Percentiles rank a stretch among this genome's conserved stretches.
Evolutionary conservation across 2,888 invertebrate species (phyloP).

Genomic region (Cordilura impudica): DNA sequence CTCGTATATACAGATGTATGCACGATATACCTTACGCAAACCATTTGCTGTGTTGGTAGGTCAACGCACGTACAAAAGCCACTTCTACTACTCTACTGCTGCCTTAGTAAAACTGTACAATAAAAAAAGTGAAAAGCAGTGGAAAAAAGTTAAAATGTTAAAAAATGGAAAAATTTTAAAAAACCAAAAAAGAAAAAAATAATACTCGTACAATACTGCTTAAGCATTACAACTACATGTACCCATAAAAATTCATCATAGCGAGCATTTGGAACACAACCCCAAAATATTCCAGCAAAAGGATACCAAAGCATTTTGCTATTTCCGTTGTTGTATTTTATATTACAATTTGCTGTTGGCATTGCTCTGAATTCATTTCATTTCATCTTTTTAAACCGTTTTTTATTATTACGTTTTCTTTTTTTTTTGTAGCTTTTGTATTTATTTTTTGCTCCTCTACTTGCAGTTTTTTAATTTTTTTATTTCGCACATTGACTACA

Average conservation of each 20-base stretch:
- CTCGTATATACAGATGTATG: neutral
- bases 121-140: slow-evolving; percentile 38
- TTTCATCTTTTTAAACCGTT: slow-evolving; percentile 45
- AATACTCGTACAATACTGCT: slow-evolving; percentile 22
- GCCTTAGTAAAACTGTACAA: slow-evolving; percentile 33
- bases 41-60: slow-evolving; percentile 76
- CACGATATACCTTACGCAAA: slow-evolving; percentile 55
- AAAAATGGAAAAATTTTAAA: slow-evolving; percentile 28
- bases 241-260: slow-evolving; percentile 58
- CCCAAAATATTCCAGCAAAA: slow-evolving; percentile 45
- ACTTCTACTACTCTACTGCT: slow-evolving; percentile 69
- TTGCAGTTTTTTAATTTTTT: slow-evolving; percentile 44
- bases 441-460: slow-evolving; percentile 30
- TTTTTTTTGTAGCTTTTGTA: slow-evolving; percentile 1
- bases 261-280: slow-evolving; percentile 41
- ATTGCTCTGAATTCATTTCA: slow-evolving; percentile 59
- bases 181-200: slow-evolving; percentile 10
- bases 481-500: slow-evolving; percentile 42
- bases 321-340: slow-evolving; percentile 47
- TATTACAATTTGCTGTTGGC: slow-evolving; percentile 55
- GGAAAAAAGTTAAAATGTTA: slow-evolving; percentile 50
- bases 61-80: slow-evolving; percentile 78
- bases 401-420: slow-evolving; percentile 26
- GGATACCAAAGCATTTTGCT: slow-evolving; percentile 49
- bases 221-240: slow-evolving; percentile 17